A percentile compares a stretch with the other conserved stretches of the same genome.
Conservation (phyloP, 2,888 invertebrate genomes). For the Baronia brevicornis region DNA sequence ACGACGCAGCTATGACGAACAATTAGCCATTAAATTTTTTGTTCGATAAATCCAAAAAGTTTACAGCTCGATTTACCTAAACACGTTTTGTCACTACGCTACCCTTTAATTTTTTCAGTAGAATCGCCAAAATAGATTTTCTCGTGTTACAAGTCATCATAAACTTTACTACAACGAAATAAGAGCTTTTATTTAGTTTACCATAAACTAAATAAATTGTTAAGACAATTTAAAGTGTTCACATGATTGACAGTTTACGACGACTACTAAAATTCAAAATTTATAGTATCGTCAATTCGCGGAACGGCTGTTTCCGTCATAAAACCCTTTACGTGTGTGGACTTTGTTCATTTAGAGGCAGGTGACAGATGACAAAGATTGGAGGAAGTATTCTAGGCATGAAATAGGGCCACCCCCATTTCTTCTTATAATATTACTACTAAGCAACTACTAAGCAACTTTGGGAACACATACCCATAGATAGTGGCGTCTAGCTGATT, state of each 20-base stretch:
- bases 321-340: slow-evolving; percentile 37
- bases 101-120: slow-evolving; percentile 34
- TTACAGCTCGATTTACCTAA: slow-evolving; percentile 45
- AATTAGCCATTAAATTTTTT: slow-evolving; percentile 41
- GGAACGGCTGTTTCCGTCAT: slow-evolving; percentile 50
- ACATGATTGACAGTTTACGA: slow-evolving; percentile 59
- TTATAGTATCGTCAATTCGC: slow-evolving; percentile 60
- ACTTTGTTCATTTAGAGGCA: slow-evolving; percentile 31
- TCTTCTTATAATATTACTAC: slow-evolving; percentile 3
- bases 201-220: slow-evolving; percentile 19
- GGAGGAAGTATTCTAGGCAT: slow-evolving; percentile 1
- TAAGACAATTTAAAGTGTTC: slow-evolving; percentile 30
- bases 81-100: slow-evolving; percentile 39
- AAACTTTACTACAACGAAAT: slow-evolving; percentile 18
- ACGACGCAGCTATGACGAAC: slow-evolving; percentile 27
- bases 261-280: slow-evolving; percentile 42
- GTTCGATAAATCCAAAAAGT: slow-evolving; percentile 33
- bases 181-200: slow-evolving; percentile 11
- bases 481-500: no score
- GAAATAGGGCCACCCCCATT: background rate
- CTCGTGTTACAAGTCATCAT: slow-evolving; percentile 16
- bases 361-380: slow-evolving; percentile 31
- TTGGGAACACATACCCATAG: slow-evolving; percentile 3
- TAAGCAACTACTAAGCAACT: slow-evolving; percentile 3
- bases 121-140: slow-evolving; percentile 1